Base-by-base conservation (phyloP, 2,888 invertebrate species). In the Drosophila sordidapex region DNA sequence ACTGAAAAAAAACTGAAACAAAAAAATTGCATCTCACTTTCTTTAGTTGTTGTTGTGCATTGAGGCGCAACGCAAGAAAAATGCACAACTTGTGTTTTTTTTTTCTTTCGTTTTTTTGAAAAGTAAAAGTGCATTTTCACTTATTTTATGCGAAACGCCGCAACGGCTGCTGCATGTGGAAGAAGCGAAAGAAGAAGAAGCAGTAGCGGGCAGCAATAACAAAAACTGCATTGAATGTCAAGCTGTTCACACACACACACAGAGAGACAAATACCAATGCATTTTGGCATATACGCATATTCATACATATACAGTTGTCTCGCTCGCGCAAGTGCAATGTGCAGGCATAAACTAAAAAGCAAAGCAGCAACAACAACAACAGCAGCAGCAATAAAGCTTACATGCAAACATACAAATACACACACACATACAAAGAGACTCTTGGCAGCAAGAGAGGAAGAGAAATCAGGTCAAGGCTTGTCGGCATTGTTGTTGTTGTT, bases 401-500 rank as follows among this genome's bases (percentile, higher is more conserved):
- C 80, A 74, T 82, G 79, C 83, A 87, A 80, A 76, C 66, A 70
- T 59, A 68, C 62, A 63, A 52, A 69, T 46, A 70, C 59, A 58
- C 53, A 67, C 31, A 67, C 40, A 31, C 61, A 57, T 43, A 69
- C 63, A 68, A 56, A 36, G 53, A 70, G 43, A 76, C 76, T 76
- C 85, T 83, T 91, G 85, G 86, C 85, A 89, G 91, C 90, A 91
- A 93, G 92, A 93, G 93, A 93, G 92, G 93, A 92, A 92, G 93
- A 93, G 93, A 93, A 93, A 93, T 93, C 93, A 93, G 93, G 93
- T 93, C 93, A 93, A 93, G 93, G 93, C 93, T 92, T 92, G 90
- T 91, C 89, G 91, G 88, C 85, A 70, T 75, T 71, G 71, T 72
- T 71, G 70, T 64, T 77, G 71, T 33, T 76, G 62, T 33, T 57